Evolutionary conservation across 2,888 invertebrate genomes (phyloP).

Genomic region (Ecliptopera silaceata): DNA sequence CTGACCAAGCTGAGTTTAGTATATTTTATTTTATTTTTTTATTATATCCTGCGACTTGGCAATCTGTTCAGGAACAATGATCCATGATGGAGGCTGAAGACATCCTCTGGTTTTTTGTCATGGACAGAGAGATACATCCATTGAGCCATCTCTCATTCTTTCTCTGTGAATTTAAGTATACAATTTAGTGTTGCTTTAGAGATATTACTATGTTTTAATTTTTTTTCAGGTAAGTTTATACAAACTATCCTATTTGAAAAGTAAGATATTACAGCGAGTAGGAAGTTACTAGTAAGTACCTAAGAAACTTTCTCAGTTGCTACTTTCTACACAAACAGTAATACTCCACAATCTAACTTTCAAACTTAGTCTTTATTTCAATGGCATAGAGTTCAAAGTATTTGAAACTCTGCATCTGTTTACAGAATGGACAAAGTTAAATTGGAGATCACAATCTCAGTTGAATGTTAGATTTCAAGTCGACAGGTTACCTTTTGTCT

Average conservation of each 20-base stretch:
- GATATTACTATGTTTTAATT: too few species aligned
- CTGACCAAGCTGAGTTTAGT: too few species aligned
- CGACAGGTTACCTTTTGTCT: background rate
- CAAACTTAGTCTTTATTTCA: constrained; percentile 1
- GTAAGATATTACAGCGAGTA: background rate
- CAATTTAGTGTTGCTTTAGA: too few species aligned
- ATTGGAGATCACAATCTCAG: constrained; percentile 63
- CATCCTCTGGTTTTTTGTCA: too few species aligned
- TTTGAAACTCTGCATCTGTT: constrained; percentile 23
- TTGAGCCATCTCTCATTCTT: too few species aligned
- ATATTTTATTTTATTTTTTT: too few species aligned
- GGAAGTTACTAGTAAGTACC: background rate
- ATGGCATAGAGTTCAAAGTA: constrained; percentile 5
- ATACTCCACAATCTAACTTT: background rate
- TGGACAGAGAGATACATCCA: too few species aligned
- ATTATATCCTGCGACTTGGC: too few species aligned
- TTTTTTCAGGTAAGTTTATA: background rate
- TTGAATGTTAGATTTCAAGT: constrained; percentile 26
- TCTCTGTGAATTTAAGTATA: too few species aligned
- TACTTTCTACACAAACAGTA: background rate
- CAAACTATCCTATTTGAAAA: background rate
- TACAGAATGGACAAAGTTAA: constrained; percentile 62
- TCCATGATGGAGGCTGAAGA: too few species aligned
- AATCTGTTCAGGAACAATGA: too few species aligned
- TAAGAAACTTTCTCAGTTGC: too few species aligned